Percentiles rank a stretch among this genome's conserved stretches.
phyloP scores from a whole-genome alignment of 2,888 invertebrate genomes.

The Cheiracanthium punctorium region DNA sequence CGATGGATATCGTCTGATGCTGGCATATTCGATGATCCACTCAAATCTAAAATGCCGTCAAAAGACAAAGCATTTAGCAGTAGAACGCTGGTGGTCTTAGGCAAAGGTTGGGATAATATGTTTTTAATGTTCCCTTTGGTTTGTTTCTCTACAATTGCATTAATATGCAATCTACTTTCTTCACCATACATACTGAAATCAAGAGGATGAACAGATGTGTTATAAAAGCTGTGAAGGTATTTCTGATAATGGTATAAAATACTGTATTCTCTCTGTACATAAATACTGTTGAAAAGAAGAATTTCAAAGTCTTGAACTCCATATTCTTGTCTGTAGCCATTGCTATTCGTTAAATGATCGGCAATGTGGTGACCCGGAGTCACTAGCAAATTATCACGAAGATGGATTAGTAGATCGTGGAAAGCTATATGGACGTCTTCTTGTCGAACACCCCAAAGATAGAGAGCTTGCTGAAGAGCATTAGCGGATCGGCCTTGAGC shows the following conservation, averaged over 20 bases:
- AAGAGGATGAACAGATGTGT: slow-evolving; percentile 72
- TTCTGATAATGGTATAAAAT: slow-evolving; percentile 72
- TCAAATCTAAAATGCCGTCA: slow-evolving; percentile 55
- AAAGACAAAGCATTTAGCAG: slow-evolving; percentile 72
- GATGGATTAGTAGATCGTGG: slow-evolving; percentile 72
- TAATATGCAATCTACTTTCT: slow-evolving; percentile 73
- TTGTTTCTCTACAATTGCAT: slow-evolving; percentile 72
- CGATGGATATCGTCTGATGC: slow-evolving; percentile 51
- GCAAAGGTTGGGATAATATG: slow-evolving; percentile 62
- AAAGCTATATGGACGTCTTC: slow-evolving; percentile 72
- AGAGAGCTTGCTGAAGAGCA: slow-evolving; percentile 72
- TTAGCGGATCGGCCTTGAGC: slow-evolving; percentile 69
- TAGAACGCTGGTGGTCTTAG: slow-evolving; percentile 72
- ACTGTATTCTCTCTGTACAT: slow-evolving; percentile 72
- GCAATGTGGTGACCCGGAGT: slow-evolving; percentile 63
- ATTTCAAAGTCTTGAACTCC: slow-evolving; percentile 68
- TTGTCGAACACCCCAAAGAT: slow-evolving; percentile 72
- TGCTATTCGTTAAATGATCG: slow-evolving; percentile 43
- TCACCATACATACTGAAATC: slow-evolving; percentile 72
- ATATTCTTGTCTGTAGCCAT: slow-evolving; percentile 60
- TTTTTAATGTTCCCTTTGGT: slow-evolving; percentile 71
- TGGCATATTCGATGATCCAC: slow-evolving; percentile 40
- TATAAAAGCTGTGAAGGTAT: slow-evolving; percentile 72
- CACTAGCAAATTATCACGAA: slow-evolving; percentile 70
- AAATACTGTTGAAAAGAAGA: slow-evolving; percentile 71